Percentiles rank a stretch among this genome's conserved stretches.
phyloP scores from a whole-genome alignment of 2,113 vertebrate genomes.

The Heterochromis multidens region DNA sequence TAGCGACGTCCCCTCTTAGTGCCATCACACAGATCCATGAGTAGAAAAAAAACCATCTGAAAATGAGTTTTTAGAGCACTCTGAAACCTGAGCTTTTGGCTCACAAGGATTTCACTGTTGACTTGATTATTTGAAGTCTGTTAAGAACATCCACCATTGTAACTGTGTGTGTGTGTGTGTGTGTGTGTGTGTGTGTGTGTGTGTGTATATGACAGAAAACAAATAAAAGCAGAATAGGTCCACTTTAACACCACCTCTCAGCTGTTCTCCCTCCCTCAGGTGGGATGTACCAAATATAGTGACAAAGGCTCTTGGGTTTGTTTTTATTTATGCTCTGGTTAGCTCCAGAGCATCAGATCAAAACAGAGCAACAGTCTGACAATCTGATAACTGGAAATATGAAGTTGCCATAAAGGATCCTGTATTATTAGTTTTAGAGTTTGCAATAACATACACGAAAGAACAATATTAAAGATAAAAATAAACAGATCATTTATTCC shows the following conservation, averaged over 20 bases:
- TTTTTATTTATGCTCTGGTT: not conserved
- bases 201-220: not conserved
- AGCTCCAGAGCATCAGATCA: not conserved
- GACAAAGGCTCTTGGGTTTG: not conserved
- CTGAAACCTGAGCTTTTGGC: not conserved
- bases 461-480: accelerated
- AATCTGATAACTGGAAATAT: not conserved
- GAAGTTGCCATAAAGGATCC: not conserved
- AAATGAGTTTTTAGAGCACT: not conserved
- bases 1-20: accelerated
- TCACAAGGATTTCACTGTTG: accelerated
- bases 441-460: not conserved
- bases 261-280: not conserved
- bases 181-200: too few relatives aligned
- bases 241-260: not conserved
- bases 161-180: too few relatives aligned
- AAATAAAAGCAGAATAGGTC: accelerated
- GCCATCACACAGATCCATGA: not conserved
- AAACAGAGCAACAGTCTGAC: not conserved
- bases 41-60: not conserved
- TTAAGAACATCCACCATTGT: not conserved
- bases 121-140: too few relatives aligned
- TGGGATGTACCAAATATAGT: not conserved
- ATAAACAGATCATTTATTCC: accelerated
- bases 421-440: not conserved